These are phyloP conservation scores for Eospalax fontanierii DNA, from an alignment of 2,797 vertebrate species.

Conservation along the genomic window DNA sequence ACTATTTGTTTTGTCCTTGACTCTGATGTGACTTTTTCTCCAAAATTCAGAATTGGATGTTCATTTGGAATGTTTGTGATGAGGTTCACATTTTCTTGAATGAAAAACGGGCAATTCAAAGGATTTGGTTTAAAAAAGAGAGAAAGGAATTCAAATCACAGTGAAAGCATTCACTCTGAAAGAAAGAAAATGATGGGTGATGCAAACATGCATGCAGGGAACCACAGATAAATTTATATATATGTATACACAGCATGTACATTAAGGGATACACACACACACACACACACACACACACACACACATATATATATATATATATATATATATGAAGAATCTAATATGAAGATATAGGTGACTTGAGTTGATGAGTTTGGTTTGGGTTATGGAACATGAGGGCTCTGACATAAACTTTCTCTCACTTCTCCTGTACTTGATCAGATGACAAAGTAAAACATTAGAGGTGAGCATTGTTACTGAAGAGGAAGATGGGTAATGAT, in stretches of 20 bases:
- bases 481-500: neutral
- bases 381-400: neutral
- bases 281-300: too few species aligned
- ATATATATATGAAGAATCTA: neutral
- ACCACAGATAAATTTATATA: neutral
- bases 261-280: neutral
- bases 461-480: neutral
- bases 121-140: neutral
- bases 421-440: neutral
- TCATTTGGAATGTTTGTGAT: slow-evolving; percentile 32
- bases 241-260: too few species aligned
- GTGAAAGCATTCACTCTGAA: neutral
- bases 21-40: slow-evolving; percentile 7
- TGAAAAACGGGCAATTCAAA: neutral
- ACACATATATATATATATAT: neutral
- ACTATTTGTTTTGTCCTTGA: slow-evolving; percentile 60
- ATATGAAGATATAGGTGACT: neutral
- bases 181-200: neutral
- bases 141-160: neutral
- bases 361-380: neutral
- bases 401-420: neutral
- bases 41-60: slow-evolving; percentile 51
- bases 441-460: neutral
- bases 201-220: neutral
- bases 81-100: neutral